Percentiles rank a stretch among this genome's conserved stretches.
These are phyloP conservation scores for Pycnonotus jocosus DNA, from an alignment of 2,113 vertebrate species.

Conservation along the genomic window DNA sequence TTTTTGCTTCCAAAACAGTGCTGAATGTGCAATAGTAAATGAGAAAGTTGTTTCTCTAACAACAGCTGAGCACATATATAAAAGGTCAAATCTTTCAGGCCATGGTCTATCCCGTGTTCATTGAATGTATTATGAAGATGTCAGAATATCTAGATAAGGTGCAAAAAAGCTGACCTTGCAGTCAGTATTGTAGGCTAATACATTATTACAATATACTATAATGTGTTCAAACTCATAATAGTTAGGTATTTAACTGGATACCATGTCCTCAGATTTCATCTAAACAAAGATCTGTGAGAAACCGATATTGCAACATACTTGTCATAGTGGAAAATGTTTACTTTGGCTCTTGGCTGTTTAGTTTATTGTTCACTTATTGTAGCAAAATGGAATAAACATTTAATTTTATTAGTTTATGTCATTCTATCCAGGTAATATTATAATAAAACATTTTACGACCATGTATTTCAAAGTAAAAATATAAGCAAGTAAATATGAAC, in stretches of 20 bases:
- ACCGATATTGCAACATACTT: neutral
- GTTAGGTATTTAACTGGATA: neutral
- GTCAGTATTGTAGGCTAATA: neutral
- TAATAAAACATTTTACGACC: slow-evolving; percentile 11
- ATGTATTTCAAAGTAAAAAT: neutral
- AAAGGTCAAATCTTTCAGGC: neutral
- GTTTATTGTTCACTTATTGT: neutral
- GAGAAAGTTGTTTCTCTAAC: neutral
- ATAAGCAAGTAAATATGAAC: slow-evolving; percentile 21
- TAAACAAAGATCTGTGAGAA: neutral
- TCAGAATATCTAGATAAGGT: neutral
- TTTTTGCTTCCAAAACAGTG: neutral
- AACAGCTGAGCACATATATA: neutral
- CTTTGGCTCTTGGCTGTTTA: neutral
- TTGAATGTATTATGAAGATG: neutral
- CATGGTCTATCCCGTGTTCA: neutral
- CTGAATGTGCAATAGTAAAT: neutral
- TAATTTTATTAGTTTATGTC: slow-evolving; percentile 17
- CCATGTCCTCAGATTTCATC: neutral
- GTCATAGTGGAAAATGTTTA: neutral
- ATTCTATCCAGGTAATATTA: neutral
- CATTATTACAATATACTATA: neutral
- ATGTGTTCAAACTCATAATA: neutral
- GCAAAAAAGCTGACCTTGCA: neutral
- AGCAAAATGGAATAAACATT: neutral